Evolutionary conservation across 2,888 invertebrate species (phyloP).

Genomic region (Tuta absoluta): DNA sequence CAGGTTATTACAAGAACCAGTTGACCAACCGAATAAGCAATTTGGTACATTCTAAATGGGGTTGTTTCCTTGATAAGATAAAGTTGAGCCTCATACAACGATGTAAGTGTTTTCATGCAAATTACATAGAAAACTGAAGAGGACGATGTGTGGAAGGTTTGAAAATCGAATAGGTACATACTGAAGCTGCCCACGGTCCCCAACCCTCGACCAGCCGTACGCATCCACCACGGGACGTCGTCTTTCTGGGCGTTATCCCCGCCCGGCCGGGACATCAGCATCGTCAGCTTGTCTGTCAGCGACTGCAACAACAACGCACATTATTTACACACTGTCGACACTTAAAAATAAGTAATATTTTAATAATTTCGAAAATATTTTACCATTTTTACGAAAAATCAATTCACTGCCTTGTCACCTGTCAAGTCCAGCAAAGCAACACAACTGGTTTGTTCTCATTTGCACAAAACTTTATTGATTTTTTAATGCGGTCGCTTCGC

Average conservation of each 20-base stretch:
- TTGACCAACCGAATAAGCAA: not conserved
- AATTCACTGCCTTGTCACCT: slow-evolving; percentile 71
- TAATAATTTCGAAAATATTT: slow-evolving; percentile 52
- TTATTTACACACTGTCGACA: slow-evolving; percentile 39
- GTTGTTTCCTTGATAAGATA: slow-evolving; percentile 25
- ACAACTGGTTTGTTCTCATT: slow-evolving; percentile 19
- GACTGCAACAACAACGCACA: slow-evolving; percentile 79
- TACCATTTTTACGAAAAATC: slow-evolving; percentile 78
- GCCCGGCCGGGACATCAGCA: slow-evolving; percentile 90
- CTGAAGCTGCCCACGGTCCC: slow-evolving; percentile 92
- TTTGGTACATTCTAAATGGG: not conserved
- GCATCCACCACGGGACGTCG: slow-evolving; percentile 94
- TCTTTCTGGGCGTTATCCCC: slow-evolving; percentile 89
- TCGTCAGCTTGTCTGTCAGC: slow-evolving; percentile 89
- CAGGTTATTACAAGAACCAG: not conserved
- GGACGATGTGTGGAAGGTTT: not conserved
- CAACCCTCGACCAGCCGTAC: slow-evolving; percentile 90
- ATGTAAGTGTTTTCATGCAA: not conserved
- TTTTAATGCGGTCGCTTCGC: not conserved
- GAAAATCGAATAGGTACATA: slow-evolving; percentile 77
- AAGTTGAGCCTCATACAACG: not conserved
- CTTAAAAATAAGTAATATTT: slow-evolving; percentile 35
- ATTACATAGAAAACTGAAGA: not conserved
- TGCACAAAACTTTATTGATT: not conserved
- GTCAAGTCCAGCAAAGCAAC: slow-evolving; percentile 46